Base-by-base conservation (phyloP, 2,888 invertebrate genomes). In the Epistrophella euchroma region DNA sequence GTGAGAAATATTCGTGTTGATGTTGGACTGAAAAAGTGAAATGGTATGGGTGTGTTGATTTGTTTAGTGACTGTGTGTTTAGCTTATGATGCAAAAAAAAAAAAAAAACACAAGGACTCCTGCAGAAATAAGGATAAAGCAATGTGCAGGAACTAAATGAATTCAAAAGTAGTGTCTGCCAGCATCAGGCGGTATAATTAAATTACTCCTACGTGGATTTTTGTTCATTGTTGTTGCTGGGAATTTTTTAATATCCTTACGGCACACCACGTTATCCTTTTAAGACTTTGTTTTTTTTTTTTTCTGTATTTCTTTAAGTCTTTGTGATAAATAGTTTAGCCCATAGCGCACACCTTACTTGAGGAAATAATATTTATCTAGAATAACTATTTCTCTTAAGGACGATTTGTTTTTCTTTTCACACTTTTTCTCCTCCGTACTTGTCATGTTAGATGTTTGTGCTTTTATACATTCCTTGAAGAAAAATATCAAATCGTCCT, bases 261-360 rank as follows among this genome's bases (percentile, higher is more conserved):
- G 45, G 37, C 13, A 56, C 37, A 37, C 47, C 17, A 56, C 62
- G 28, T n/a, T 50, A 66, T 66, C 66, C 35, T 50, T 55, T 55
- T 56, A 73, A 52, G 58, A n/a, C 56, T 47, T 35, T 45, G 17
- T 28, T 22, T 43, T 32, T 62, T 28, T 13, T 9, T 58, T 0
- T 1, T 55, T 17, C 13, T 17, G 6, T 45, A 17, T 40, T 22
- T 60, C n/a, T 28, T 15, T 22, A 13, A 19, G 13, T 32, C 40
- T 45, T 64, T 72, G 56, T 78, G 55, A 72, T 64, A 56, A 56
- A 64, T 64, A 66, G 47, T 73, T 43, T 55, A 19, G 66, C 73
- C 73, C 7, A 10, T 15, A 58, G 73, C 45, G 73, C 45, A 32
- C 56, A 40, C 73, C 17, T 73, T 73, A 58, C 79, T 79, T 58